Evolutionary conservation across 2,113 vertebrate genomes (phyloP).

Genomic region (Cynocephalus volans): DNA sequence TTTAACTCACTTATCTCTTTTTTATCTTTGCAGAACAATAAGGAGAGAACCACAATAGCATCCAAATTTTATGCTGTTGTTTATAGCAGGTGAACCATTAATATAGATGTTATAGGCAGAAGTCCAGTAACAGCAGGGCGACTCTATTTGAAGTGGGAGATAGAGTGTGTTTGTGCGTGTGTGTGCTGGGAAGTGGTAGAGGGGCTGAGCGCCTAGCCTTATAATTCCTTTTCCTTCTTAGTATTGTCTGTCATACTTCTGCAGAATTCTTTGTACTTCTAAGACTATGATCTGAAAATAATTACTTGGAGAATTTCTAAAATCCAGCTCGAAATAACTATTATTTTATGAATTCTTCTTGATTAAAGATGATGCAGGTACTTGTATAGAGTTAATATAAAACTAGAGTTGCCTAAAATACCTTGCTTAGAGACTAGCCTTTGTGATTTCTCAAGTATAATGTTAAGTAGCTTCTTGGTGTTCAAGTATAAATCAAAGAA

Average conservation of each 20-base stretch:
- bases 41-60: not conserved
- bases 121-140: not conserved
- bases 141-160: not conserved
- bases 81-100: not conserved
- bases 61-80: not conserved
- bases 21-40: not conserved
- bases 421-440: slow-evolving; percentile 12
- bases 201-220: not conserved
- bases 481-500: slow-evolving; percentile 56
- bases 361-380: not conserved
- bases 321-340: not conserved
- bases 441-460: slow-evolving; percentile 39
- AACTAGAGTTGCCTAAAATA: not conserved
- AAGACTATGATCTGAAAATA: slow-evolving; percentile 29
- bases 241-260: not conserved
- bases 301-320: slow-evolving; percentile 57
- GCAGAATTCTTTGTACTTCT: slow-evolving; percentile 40
- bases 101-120: not conserved
- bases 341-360: slow-evolving; percentile 43
- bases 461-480: not conserved
- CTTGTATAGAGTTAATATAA: slow-evolving; percentile 6
- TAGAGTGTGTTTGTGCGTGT: not conserved
- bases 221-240: not conserved
- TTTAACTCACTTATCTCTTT: not conserved
- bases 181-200: not conserved